Evolutionary conservation across 2,113 vertebrate genomes (phyloP).

Genomic region (Struthio camelus): DNA sequence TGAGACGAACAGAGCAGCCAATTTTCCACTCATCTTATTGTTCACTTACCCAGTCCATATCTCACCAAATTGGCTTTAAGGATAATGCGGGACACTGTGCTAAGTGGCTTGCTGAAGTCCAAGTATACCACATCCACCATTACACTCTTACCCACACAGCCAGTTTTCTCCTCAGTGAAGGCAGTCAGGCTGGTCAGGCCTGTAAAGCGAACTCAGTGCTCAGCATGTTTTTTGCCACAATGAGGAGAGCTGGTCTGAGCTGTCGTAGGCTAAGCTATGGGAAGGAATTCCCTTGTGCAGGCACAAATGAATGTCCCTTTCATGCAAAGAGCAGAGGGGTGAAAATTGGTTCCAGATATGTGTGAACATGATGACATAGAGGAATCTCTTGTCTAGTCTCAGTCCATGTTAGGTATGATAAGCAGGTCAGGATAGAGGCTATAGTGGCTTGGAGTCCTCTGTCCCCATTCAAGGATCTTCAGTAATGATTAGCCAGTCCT

Average conservation of each 20-base stretch:
- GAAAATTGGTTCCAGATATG: neutral
- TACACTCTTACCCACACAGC: fast-evolving
- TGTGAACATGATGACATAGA: neutral
- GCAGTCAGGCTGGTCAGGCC: neutral
- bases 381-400: neutral
- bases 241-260: neutral
- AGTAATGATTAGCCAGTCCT: neutral
- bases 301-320: neutral
- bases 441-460: neutral
- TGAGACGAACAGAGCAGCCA: neutral
- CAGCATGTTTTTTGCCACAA: neutral
- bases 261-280: neutral
- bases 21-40: neutral
- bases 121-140: neutral
- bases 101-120: neutral
- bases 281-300: neutral
- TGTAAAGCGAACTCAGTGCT: fast-evolving
- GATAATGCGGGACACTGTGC: neutral
- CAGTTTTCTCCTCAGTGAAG: neutral
- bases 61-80: neutral
- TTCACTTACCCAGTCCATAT: neutral
- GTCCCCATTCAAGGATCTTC: neutral
- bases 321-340: neutral
- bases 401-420: fast-evolving
- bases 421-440: neutral